Percentiles rank a stretch among this genome's conserved stretches.
These are phyloP conservation scores for Rhinolophus sinicus DNA, from an alignment of 2,113 vertebrate species.

Conservation along the genomic window DNA sequence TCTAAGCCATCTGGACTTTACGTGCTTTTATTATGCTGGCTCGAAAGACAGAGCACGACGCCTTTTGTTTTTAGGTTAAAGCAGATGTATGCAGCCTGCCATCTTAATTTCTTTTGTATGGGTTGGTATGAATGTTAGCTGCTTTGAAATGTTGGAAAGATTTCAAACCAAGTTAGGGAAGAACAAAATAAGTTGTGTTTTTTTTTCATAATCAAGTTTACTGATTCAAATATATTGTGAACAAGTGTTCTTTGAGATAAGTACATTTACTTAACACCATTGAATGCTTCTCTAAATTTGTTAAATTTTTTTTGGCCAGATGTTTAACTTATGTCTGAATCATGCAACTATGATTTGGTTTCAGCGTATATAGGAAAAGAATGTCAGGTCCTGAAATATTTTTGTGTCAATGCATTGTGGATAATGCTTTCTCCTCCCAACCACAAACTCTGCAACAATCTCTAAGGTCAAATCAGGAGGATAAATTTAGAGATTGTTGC, in stretches of 20 bases:
- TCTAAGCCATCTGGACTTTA: conserved; percentile 82
- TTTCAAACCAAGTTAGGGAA: conserved; percentile 53
- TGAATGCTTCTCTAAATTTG: conserved; percentile 23
- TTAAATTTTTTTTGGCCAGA: conserved; percentile 4
- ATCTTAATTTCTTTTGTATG: conserved; percentile 81
- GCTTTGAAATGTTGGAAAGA: conserved; percentile 75
- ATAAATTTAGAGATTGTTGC: no score
- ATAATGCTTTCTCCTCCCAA: neutral
- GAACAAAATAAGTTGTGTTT: conserved; percentile 36
- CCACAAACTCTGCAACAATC: neutral
- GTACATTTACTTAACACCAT: conserved; percentile 49
- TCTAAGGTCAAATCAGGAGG: neutral
- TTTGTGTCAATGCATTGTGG: neutral
- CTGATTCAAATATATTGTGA: conserved; percentile 69
- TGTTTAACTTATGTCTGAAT: conserved; percentile 21
- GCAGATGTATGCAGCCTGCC: conserved; percentile 80
- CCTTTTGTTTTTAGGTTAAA: conserved; percentile 85
- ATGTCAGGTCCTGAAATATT: neutral
- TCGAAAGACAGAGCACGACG: conserved; percentile 71
- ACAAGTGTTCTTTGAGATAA: conserved; percentile 47
- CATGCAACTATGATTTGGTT: neutral
- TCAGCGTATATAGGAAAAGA: neutral
- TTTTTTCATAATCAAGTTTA: conserved; percentile 25
- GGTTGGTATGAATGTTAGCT: conserved; percentile 71
- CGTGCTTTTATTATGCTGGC: conserved; percentile 67